Base-by-base conservation (phyloP, 2,888 invertebrate genomes). In the Nineta flava region DNA sequence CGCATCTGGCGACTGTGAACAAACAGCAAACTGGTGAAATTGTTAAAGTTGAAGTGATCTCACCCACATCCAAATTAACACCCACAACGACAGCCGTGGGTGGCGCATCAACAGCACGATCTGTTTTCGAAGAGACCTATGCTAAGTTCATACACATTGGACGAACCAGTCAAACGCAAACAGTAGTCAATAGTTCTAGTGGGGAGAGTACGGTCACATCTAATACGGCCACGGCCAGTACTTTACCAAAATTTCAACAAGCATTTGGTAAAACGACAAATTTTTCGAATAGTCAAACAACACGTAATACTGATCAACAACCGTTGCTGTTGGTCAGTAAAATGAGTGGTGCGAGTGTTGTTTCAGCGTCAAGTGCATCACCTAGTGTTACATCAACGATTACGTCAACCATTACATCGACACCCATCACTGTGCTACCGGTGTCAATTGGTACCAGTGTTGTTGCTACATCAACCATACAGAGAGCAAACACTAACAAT, bases 181-280 rank as follows among this genome's bases (percentile, higher is more conserved):
- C 55, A 57, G 41, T 47, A 42, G 21, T 21, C 35, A 38, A 46
- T 50, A 64, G 68, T 0, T 63, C 66, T 31, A 62, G 59, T 35
- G 69, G 69, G 59, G 58, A 63, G 17, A 52, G 40, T 32, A 48
- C 61, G 9, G 54, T 58, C 0, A 56, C 59, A 46, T 58, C 58
- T 46, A 57, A 63, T 40, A 75, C 75, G 58, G 70, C 71, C 57
- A 62, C 68, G 7, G 72, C 72, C 9, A 71, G 74, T 49, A 66
- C 49, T 9, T 56, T 85, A 52, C 85, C 85, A 3, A 84, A 85
- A 64, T 85, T 85, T 61, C 83, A 83, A 60, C 84, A 84, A 65
- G 84, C 82, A 1, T 85, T 85, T 62, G 83, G 84, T 1, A 83
- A 83, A 64, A 76, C 80, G 44, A 41, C 38, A 6, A 47, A 53